Percentiles rank a stretch among this genome's conserved stretches.
Evolutionary conservation across 2,113 vertebrate species (phyloP).

Genomic region (Pelecanoides urinatrix): DNA sequence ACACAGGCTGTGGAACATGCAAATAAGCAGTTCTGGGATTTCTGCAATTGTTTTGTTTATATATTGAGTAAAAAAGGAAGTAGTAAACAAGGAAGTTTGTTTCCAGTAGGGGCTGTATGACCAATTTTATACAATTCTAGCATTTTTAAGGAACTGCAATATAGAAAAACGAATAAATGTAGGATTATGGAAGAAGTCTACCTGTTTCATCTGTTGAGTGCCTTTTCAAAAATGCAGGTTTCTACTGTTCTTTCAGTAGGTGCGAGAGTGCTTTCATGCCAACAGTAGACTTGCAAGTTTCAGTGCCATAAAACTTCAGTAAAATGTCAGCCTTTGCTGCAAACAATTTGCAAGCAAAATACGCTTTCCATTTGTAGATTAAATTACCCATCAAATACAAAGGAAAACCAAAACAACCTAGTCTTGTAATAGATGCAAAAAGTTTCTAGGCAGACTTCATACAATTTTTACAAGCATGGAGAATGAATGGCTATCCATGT

Average conservation of each 20-base stretch:
- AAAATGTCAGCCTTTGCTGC: not conserved
- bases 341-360: not conserved
- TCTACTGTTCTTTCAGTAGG: not conserved
- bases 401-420: not conserved
- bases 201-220: not conserved
- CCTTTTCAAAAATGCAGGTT: not conserved
- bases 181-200: not conserved
- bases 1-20: not conserved
- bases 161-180: not conserved
- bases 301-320: not conserved
- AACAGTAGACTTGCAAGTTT: not conserved
- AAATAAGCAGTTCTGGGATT: not conserved
- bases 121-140: not conserved
- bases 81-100: not conserved
- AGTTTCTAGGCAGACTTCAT: not conserved
- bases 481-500: not conserved
- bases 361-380: not conserved
- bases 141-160: not conserved
- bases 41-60: not conserved
- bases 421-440: not conserved
- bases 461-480: constrained; percentile 9
- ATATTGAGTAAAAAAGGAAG: not conserved
- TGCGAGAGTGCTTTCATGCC: not conserved
- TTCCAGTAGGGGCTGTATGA: not conserved
- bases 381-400: not conserved